Base-by-base conservation (phyloP, 2,113 vertebrate genomes). In the Polyodon spathula region DNA sequence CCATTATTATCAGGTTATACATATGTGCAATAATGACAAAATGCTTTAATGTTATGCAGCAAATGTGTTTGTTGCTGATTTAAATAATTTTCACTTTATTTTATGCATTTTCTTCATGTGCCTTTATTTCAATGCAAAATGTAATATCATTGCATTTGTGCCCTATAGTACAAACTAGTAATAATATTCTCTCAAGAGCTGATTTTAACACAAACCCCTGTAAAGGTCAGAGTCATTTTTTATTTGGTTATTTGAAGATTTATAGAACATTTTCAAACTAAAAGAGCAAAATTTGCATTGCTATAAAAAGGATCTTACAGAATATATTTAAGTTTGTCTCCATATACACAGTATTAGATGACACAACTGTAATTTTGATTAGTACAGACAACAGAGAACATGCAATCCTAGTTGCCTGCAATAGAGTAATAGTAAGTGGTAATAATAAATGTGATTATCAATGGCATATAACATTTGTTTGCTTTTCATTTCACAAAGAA, bases 61-160 rank as follows among this genome's bases (percentile, higher is more conserved):
- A 50, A 50, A 50, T 50, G 27, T 27, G 27, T 3, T 27, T 27
- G 15, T 50, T 50, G 48, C 41, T 43, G 11, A 4, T 53, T 38
- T 14, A 4, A 37, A 9, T 14, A 9, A 54, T 27, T 27, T 27
- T 27, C 27, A 40, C 59, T 60, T 9, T 52, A 64, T 15, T 64
- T 41, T 12, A 43, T 16, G 9, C 9, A 6, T 41, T 38, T 27
- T 59, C 9, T 4, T 59, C 4, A 11, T 15, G 14, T 12, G 37
- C 27, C 27, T 27, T 27, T 27, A 27, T 27, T 27, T 27, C 27
- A n/a, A 50, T 50, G 10, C 4, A 50, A 44, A 54, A 64, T 17
- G 14, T 12, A 60, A 59, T 64, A 64, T 17, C 14, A 9, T 15
- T 44, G 63, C 63, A 64, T 56, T 40, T 64, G 63, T 40, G 52